phyloP scores from a whole-genome alignment of 2,888 invertebrate species.

The Megamerina dolium region DNA sequence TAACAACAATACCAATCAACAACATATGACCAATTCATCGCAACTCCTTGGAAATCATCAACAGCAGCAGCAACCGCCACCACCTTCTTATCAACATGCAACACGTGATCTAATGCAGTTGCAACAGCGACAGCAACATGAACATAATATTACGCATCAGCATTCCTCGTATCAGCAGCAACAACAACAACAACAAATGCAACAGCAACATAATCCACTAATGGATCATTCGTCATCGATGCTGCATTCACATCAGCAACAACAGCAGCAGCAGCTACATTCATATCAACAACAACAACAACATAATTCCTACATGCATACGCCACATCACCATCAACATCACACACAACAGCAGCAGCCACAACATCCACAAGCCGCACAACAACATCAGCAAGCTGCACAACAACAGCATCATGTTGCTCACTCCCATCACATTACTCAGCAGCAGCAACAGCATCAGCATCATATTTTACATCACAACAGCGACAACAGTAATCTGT shows the following conservation, averaged over 20 bases:
- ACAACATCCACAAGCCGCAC: constrained; percentile 53
- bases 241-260: constrained; percentile 37
- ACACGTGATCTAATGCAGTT: constrained; percentile 38
- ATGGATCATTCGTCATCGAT: constrained; percentile 47
- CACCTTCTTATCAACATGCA: constrained; percentile 41
- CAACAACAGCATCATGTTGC: constrained; percentile 25
- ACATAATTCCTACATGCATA: constrained; percentile 12
- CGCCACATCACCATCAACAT: constrained; percentile 12
- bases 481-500: constrained; percentile 25
- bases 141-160: constrained; percentile 46
- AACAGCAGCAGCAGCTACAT: constrained; percentile 37
- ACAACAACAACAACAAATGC: constrained; percentile 41
- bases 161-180: constrained; percentile 56
- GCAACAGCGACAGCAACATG: constrained; percentile 55
- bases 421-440: constrained; percentile 33
- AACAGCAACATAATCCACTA: constrained; percentile 46
- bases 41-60: too few relatives aligned
- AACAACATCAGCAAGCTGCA: constrained; percentile 54
- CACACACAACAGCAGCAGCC: constrained; percentile 47
- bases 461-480: too few relatives aligned
- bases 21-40: constrained; percentile 14
- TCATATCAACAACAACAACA: constrained; percentile 25
- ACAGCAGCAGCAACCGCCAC: constrained; percentile 34
- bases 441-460: constrained; percentile 50
- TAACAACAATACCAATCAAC: constrained; percentile 45